Evolutionary conservation across 2,113 vertebrate species (phyloP), one percentile per base, ranked within the genome.

Genomic region (Saguinus imperator): DNA sequence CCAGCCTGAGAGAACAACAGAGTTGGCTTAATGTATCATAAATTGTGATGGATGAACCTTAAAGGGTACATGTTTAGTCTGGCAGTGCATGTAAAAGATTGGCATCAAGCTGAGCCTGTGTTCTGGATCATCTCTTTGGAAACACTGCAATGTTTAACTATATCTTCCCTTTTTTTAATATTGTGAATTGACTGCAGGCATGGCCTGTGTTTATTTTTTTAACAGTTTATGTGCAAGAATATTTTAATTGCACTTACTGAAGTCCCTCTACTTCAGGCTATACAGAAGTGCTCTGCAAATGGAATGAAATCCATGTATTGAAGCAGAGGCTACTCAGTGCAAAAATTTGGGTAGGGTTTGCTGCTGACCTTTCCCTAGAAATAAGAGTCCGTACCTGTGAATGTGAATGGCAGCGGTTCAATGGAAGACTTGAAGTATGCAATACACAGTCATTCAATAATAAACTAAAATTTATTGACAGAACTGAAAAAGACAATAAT

Each of bases 11-110:
- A 94, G 80, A 98, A 94, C 89, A 95, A 92, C 93, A 95, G 76
- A 92, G 91, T 97, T 87, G 52, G 61, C 40, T 92, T 96, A 97
- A 97, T 94, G 91, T 96, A 84, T 93, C 91, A 95, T 97, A 93
- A 93, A 94, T 87, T 92, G 79, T 97, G 95, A 97, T 97, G 70
- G 92, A 97, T 95, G 89, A 87, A 92, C 79, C 75, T 89, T 76
- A 83, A 37, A 97, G 89, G 20, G 37, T 66, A 91, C 92, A 95
- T 92, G 75, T 95, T 96, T 89, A 83, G 89, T 57, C 37, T 77
- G 85, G 20, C 70, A 87, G 40, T 58, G 18, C 27, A 57, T 80
- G 64, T 80, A 84, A 91, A 94, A 40, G 50, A 87, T 0, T 48
- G 73, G 43, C 35, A 43, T 82, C 87, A 95, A 58, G n/a, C 79